Evolutionary conservation across 2,113 vertebrate genomes (phyloP).

Genomic region (Plecturocebus donacophilus): DNA sequence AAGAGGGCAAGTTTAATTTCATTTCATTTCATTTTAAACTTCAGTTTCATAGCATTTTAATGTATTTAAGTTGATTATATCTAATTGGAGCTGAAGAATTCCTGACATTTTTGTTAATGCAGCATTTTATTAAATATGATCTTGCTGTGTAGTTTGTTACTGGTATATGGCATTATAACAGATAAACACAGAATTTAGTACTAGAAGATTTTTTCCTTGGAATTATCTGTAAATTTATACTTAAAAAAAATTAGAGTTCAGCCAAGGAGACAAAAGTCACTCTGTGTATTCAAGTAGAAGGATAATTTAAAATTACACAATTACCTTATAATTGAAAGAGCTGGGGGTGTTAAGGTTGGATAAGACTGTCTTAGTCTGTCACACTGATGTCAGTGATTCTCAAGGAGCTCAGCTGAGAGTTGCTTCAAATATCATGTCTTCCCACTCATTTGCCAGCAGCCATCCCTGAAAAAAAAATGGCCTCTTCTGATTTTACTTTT

Average conservation of each 20-base stretch:
- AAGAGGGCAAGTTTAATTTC: not conserved
- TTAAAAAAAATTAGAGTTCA: not conserved
- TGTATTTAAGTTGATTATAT: not conserved
- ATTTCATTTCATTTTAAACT: not conserved
- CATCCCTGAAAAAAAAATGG: not conserved
- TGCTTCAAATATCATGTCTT: not conserved
- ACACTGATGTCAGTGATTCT: not conserved
- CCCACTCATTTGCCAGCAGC: not conserved
- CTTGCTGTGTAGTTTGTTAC: not conserved
- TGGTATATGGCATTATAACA: not conserved
- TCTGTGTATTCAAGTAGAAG: not conserved
- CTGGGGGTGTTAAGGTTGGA: no score
- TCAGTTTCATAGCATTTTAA: not conserved
- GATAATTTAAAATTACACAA: not conserved
- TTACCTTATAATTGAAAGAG: not conserved
- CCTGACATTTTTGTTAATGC: not conserved
- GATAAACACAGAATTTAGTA: not conserved
- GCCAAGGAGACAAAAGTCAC: not conserved
- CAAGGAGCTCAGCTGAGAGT: not conserved
- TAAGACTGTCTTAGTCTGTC: no score
- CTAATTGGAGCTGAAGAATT: not conserved
- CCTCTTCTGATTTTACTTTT: not conserved
- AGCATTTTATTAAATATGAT: not conserved
- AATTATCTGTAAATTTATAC: not conserved
- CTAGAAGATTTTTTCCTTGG: not conserved